These are phyloP conservation scores for Amphilophus citrinellus DNA, from an alignment of 2,113 vertebrate species.

Conservation along the genomic window DNA sequence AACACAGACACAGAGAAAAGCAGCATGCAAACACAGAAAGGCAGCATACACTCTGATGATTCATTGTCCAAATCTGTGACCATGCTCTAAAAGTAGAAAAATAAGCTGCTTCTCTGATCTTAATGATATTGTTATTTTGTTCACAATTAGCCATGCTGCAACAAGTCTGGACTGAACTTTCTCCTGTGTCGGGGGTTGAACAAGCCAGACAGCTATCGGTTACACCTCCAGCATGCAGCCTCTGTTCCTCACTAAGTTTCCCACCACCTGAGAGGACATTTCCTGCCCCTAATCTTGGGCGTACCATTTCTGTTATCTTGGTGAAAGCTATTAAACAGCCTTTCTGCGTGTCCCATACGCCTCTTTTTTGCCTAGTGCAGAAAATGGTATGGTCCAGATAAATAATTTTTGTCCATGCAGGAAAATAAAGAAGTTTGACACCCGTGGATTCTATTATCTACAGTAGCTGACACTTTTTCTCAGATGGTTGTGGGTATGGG, in stretches of 20 bases:
- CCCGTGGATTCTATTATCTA: constrained; percentile 48
- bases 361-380: constrained; percentile 18
- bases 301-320: constrained; percentile 66
- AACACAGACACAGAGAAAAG: not conserved
- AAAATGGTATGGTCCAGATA: constrained; percentile 34
- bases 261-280: constrained; percentile 72
- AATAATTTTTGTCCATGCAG: constrained; percentile 47
- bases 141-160: constrained; percentile 20
- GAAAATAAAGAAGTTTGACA: constrained; percentile 45
- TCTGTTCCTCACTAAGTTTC: constrained; percentile 64
- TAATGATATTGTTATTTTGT: constrained; percentile 25
- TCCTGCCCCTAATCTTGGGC: constrained; percentile 66
- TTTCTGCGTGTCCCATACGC: constrained; percentile 19
- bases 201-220: constrained; percentile 65
- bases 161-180: constrained; percentile 49
- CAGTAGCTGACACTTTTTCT: constrained; percentile 45
- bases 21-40: not conserved
- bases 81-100: constrained; percentile 13
- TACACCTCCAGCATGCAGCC: constrained; percentile 64
- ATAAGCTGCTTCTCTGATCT: constrained; percentile 5
- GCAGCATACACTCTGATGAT: not conserved
- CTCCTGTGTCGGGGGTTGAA: constrained; percentile 53
- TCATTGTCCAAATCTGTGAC: not conserved
- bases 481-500: constrained; percentile 43
- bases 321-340: constrained; percentile 69